Base-by-base conservation (phyloP, 2,797 vertebrate species). In the Oryzias sinensis region DNA sequence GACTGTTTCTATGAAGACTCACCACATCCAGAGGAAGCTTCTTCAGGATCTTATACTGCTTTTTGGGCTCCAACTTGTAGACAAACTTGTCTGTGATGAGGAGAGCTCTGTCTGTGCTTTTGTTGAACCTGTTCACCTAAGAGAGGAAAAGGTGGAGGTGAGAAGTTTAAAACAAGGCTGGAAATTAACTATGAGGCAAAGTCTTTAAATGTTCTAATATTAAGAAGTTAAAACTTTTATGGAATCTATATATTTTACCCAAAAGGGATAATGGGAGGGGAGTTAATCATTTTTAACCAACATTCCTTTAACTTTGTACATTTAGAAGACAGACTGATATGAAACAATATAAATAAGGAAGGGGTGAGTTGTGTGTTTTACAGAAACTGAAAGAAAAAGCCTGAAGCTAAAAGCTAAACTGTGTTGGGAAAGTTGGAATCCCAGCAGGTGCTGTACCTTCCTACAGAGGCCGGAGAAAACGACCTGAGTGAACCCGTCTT, bases 391-490 rank as follows among this genome's bases (percentile, higher is more conserved):
- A 14, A 52, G 47, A 49, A 59, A 22, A 58, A 49, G 47, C 20
- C 51, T 56, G 62, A 51, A 50, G 70, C 45, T 60, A 25, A 68
- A 22, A 66, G 62, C 14, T 5, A 43, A 43, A 43, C 42, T 16
- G 14, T 43, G 15, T n/a, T 43, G 15, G 14, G 16, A n/a, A 43
- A 43, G 6, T 45, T 22, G 20, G 4, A 20, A n/a, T 45, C 17
- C 44, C 25, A 52, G 22, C 8, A 1, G 22, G 42, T n/a, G 41
- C 59, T 2, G 69, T 84, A 96, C 96, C 94, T 97, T 98, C 37
- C 95, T 91, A 55, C 95, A 92, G 5, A 93, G 92, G 59, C 92
- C 80, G 0, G 96, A 96, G 81, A 98, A 98, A 53, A 98, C 90
- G 59, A 97, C 90, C 0, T 87, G 74, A 42, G 54, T n/a, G 49